Evolutionary conservation across 2,888 invertebrate species (phyloP).

Genomic region (Tineola bisselliella): DNA sequence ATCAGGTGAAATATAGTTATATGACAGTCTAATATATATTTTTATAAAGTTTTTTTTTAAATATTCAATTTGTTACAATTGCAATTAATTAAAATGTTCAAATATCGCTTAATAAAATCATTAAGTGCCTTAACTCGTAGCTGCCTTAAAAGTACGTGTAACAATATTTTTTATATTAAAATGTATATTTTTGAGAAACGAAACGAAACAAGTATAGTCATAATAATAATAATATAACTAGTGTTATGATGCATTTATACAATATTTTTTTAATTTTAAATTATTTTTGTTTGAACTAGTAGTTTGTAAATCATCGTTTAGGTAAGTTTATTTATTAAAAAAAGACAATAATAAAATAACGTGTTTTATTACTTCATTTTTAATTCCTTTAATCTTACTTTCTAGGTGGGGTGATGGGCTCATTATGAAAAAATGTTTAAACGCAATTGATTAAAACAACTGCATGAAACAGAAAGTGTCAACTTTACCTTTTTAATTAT

Average conservation of each 20-base stretch:
- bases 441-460: too few species aligned
- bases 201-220: too few species aligned
- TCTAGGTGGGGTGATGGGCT: too few species aligned
- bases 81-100: neutral
- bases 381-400: constrained; percentile 28
- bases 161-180: neutral
- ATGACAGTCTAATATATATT: too few species aligned
- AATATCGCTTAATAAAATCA: neutral
- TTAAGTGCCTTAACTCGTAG: neutral
- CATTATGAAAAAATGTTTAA: too few species aligned
- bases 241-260: constrained; percentile 42
- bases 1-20: too few species aligned
- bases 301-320: constrained; percentile 44
- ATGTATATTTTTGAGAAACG: neutral
- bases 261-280: constrained; percentile 26
- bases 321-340: constrained; percentile 59
- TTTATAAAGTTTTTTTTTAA: too few species aligned
- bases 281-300: constrained; percentile 29
- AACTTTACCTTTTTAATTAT: too few species aligned
- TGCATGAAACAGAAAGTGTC: too few species aligned
- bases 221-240: neutral
- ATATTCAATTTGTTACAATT: too few species aligned
- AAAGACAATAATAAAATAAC: constrained; percentile 62
- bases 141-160: neutral
- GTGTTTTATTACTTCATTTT: constrained; percentile 47